Conservation (phyloP, 2,888 invertebrate species). For the Pegoplata infirma region DNA sequence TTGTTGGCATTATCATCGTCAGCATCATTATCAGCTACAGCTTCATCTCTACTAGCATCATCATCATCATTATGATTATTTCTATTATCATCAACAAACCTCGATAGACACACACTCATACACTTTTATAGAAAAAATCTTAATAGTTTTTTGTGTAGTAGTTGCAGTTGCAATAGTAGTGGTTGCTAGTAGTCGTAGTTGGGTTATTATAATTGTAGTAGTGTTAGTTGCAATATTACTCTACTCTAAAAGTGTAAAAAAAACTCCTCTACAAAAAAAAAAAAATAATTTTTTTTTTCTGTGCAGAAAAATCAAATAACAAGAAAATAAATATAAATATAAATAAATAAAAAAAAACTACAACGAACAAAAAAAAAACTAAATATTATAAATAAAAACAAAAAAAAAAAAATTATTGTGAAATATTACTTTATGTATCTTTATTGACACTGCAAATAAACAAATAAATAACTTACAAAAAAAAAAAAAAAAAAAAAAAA, state of each 20-base stretch:
- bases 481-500: constrained; percentile 45
- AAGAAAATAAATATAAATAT: constrained; percentile 27
- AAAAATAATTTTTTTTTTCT: too few species aligned
- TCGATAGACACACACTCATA: constrained; percentile 5
- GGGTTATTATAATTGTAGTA: constrained; percentile 27
- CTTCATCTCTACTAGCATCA: too few species aligned
- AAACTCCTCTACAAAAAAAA: constrained; percentile 29
- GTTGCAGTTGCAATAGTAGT: background rate
- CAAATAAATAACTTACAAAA: background rate
- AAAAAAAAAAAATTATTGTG: constrained; percentile 3
- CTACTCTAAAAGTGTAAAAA: constrained; percentile 43
- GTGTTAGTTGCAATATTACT: constrained; percentile 31
- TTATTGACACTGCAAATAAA: constrained; percentile 32
- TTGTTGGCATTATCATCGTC: constrained; percentile 43
- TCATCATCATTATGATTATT: constrained; percentile 20
- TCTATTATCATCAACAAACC: constrained; percentile 37
- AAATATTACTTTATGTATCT: constrained; percentile 9
- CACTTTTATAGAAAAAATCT: constrained; percentile 21
- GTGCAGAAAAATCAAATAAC: constrained; percentile 32
- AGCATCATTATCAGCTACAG: constrained; percentile 12
- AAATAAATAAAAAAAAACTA: background rate
- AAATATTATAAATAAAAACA: constrained; percentile 4
- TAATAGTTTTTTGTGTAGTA: constrained; percentile 18
- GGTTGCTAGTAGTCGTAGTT: background rate
- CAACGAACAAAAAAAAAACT: constrained; percentile 29